Conservation (phyloP, 2,888 invertebrate species). For the Chrysolina haemoptera region DNA sequence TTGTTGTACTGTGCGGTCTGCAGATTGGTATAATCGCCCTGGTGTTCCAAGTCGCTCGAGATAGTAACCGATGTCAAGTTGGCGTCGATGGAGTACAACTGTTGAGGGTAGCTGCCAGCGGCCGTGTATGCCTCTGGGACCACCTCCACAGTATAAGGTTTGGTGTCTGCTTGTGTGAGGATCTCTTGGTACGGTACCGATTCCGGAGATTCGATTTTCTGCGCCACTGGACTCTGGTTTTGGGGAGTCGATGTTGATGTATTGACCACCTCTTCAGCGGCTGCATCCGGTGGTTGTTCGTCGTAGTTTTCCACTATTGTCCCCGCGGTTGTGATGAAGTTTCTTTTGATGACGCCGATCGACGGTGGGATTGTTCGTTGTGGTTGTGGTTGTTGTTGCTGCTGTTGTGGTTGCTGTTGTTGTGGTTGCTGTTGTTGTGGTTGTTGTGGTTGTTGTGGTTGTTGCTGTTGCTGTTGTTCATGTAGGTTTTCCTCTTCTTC, state of each 20-base stretch:
- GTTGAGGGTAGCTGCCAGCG: conserved; percentile 40
- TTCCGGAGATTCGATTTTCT: conserved; percentile 41
- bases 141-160: conserved; percentile 40
- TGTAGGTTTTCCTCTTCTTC: conserved; percentile 33
- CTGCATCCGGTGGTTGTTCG: conserved; percentile 59
- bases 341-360: conserved; percentile 58
- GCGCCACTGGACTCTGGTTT: conserved; percentile 46
- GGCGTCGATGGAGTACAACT: conserved; percentile 48
- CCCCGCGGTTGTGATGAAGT: conserved; percentile 66
- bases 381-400: conserved; percentile 16
- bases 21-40: conserved; percentile 75
- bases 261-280: conserved; percentile 65
- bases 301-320: conserved; percentile 64
- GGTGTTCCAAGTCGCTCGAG: conserved; percentile 57
- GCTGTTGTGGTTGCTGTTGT: conserved; percentile 24
- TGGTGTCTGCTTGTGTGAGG: conserved; percentile 32
- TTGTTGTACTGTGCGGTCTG: conserved; percentile 74
- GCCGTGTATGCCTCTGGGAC: conserved; percentile 35
- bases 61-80: conserved; percentile 46
- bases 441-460: conserved; percentile 26
- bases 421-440: conserved; percentile 30
- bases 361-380: conserved; percentile 11
- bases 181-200: conserved; percentile 35
- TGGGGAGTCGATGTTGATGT: conserved; percentile 50
- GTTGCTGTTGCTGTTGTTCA: conserved; percentile 20